Percentiles rank a stretch among this genome's conserved stretches.
Evolutionary conservation across 2,113 vertebrate species (phyloP).

Genomic region (Chelonoidis abingdonii): DNA sequence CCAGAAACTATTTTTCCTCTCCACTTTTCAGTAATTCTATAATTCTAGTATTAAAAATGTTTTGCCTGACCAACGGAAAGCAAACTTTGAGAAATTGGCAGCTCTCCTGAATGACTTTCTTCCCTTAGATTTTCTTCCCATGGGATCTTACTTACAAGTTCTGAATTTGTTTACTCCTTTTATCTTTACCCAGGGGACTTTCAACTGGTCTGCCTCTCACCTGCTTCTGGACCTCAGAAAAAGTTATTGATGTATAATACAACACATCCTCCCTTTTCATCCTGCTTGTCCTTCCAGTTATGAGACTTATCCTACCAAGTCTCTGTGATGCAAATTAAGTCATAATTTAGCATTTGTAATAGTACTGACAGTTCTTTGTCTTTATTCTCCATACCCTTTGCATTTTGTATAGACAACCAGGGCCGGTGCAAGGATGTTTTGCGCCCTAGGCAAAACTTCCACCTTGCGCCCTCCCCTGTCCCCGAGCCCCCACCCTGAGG

Average conservation of each 20-base stretch:
- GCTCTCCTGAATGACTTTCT: background rate
- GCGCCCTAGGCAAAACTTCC: too few relatives aligned
- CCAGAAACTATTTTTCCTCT: background rate
- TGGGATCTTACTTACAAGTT: background rate
- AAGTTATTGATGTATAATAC: background rate
- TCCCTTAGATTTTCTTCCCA: background rate
- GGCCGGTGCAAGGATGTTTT: too few relatives aligned
- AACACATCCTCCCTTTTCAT: background rate
- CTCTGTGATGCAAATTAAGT: background rate
- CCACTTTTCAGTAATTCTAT: background rate
- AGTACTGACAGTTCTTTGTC: background rate
- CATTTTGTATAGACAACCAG: background rate
- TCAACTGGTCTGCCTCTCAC: background rate
- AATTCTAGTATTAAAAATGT: background rate
- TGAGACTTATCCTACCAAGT: background rate
- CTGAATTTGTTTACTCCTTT: background rate
- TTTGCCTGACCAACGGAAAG: background rate
- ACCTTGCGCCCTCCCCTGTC: too few relatives aligned
- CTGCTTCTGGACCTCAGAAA: background rate
- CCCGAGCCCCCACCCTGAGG: too few relatives aligned
- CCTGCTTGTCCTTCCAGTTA: background rate
- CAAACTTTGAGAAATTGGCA: background rate
- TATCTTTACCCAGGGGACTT: background rate
- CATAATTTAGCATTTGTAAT: background rate
- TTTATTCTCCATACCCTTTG: background rate